These are phyloP conservation scores for Blomia tropicalis DNA, from an alignment of 2,888 invertebrate genomes.

Conservation along the genomic window DNA sequence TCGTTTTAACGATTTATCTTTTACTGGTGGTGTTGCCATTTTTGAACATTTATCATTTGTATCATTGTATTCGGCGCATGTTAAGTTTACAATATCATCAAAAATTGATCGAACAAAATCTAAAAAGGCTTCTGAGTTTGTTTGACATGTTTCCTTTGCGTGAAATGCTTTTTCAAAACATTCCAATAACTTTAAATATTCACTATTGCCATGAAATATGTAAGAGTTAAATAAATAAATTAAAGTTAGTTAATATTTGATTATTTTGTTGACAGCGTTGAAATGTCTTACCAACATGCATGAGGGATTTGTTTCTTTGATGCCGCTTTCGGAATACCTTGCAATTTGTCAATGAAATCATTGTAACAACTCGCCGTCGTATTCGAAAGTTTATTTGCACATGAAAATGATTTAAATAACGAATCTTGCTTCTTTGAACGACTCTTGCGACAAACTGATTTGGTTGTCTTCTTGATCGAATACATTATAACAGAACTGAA, in stretches of 20 bases:
- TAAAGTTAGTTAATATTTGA: too few relatives aligned
- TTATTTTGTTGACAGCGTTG: neutral
- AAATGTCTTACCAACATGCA: conserved; percentile 1
- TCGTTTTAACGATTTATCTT: conserved; percentile 1
- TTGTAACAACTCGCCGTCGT: neutral
- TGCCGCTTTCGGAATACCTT: neutral
- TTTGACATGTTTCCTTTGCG: neutral
- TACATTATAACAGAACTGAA: conserved; percentile 10
- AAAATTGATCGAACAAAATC: conserved; percentile 10
- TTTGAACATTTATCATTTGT: neutral
- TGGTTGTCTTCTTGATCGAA: neutral
- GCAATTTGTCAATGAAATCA: conserved; percentile 1
- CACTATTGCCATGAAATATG: too few relatives aligned
- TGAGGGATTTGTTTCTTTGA: conserved; percentile 4
- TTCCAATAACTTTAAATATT: neutral
- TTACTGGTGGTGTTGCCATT: neutral
- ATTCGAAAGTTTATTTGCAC: neutral
- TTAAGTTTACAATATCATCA: conserved; percentile 8
- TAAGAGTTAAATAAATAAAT: too few relatives aligned
- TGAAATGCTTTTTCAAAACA: conserved; percentile 4
- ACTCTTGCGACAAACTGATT: neutral
- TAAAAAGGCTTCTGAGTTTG: neutral
- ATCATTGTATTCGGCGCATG: conserved; percentile 5
- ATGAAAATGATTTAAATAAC: neutral
- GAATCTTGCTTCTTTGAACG: neutral